phyloP scores from a whole-genome alignment of 2,113 vertebrate genomes.

The Electrona antarctica region DNA sequence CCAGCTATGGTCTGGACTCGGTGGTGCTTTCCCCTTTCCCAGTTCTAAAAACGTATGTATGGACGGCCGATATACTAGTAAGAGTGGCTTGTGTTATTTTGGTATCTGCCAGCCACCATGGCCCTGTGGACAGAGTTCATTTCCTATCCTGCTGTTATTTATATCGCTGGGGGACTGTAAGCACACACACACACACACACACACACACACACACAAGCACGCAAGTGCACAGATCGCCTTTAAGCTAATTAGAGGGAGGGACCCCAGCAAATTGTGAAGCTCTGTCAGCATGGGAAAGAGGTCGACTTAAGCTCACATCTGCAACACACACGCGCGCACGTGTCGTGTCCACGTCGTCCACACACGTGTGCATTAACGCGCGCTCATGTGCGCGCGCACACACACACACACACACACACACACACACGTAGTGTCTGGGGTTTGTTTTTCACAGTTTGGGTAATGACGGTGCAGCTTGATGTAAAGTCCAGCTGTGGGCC shows the following conservation, averaged over 20 bases:
- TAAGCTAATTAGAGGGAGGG: slow-evolving; percentile 43
- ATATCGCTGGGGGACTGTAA: neutral
- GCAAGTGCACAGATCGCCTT: neutral
- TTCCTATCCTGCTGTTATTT: slow-evolving; percentile 25
- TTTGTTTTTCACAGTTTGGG: slow-evolving; percentile 79
- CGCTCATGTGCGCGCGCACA: no score
- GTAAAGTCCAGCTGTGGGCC: slow-evolving; percentile 74
- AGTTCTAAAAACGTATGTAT: neutral
- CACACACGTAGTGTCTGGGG: slow-evolving; percentile 59
- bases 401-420: slow-evolving; percentile 44
- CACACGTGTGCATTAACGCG: neutral
- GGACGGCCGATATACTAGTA: slow-evolving; percentile 1
- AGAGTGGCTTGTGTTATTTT: slow-evolving; percentile 10
- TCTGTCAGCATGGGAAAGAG: slow-evolving; percentile 43
- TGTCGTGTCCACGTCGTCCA: no score
- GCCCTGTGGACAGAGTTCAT: neutral
- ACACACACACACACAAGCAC: slow-evolving; percentile 4
- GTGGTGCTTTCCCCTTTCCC: neutral
- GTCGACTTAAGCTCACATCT: slow-evolving; percentile 30
- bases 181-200: neutral
- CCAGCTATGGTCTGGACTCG: neutral
- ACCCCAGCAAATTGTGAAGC: slow-evolving; percentile 40
- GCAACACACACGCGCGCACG: slow-evolving; percentile 37
- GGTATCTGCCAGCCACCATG: slow-evolving; percentile 15
- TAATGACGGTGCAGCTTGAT: slow-evolving; percentile 70